Percentiles rank a stretch among this genome's conserved stretches.
Conservation (phyloP, 2,113 vertebrate species). For the Nematolebias whitei region DNA sequence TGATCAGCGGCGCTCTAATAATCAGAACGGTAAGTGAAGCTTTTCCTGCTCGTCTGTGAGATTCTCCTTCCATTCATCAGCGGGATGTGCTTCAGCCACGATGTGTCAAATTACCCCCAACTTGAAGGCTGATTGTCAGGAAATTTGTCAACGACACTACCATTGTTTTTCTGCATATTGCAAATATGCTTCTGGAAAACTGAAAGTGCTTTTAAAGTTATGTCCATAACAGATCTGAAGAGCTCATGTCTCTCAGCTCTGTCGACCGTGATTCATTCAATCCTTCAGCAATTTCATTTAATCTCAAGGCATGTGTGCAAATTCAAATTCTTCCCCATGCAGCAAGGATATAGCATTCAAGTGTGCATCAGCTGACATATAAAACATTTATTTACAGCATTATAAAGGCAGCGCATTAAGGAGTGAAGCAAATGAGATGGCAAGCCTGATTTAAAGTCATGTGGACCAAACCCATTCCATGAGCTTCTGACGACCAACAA, state of each 20-base stretch:
- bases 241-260: conserved; percentile 19
- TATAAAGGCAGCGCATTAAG: conserved; percentile 26
- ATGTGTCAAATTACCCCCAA: conserved; percentile 52
- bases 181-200: conserved; percentile 14
- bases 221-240: conserved; percentile 8
- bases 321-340: conserved; percentile 8
- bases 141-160: conserved; percentile 38
- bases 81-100: conserved; percentile 13
- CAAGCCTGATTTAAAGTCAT: conserved; percentile 34
- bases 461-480: conserved; percentile 39
- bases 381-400: conserved; percentile 42
- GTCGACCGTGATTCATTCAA: conserved; percentile 1
- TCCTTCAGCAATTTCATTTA: conserved; percentile 25
- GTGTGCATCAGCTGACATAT: conserved; percentile 10
- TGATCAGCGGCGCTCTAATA: conserved; percentile 69
- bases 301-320: conserved; percentile 17
- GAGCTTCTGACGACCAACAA: conserved; percentile 35
- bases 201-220: conserved; percentile 16
- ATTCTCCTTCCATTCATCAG: conserved; percentile 54
- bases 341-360: conserved; percentile 33
- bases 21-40: conserved; percentile 66
- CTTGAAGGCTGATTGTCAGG: conserved; percentile 47
- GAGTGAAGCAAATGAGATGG: conserved; percentile 11
- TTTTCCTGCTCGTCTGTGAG: conserved; percentile 34
- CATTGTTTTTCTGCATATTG: conserved; percentile 31